Evolutionary conservation across 1,140 invertebrate species (phyloP).

Genomic region (Brachionus rotundiformis): DNA sequence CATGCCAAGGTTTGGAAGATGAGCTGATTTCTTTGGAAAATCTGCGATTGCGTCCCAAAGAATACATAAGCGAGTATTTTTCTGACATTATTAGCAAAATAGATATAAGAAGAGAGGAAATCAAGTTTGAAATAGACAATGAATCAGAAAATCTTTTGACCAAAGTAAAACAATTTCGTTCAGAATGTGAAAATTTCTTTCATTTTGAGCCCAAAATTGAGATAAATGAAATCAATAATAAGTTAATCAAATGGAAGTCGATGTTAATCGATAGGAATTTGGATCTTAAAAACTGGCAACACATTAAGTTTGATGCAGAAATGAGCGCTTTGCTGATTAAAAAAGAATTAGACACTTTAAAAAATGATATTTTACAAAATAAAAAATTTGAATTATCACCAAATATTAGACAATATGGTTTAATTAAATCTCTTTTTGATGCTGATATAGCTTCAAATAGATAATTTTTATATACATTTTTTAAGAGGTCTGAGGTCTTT

Average conservation of each 20-base stretch:
- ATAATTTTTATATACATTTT: too few species aligned
- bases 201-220: neutral
- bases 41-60: neutral
- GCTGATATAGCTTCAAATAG: neutral
- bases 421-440: neutral
- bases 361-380: conserved; percentile 1
- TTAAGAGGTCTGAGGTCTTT: too few species aligned
- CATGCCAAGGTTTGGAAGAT: neutral
- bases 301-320: neutral
- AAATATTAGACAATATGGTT: neutral
- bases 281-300: neutral
- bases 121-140: neutral
- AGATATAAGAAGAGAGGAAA: neutral
- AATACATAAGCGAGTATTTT: neutral
- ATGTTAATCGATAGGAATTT: neutral
- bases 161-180: neutral
- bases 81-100: neutral
- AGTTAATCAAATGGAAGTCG: neutral
- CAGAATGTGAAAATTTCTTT: neutral
- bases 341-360: neutral
- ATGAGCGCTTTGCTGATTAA: neutral
- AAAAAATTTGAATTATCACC: neutral
- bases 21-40: neutral
- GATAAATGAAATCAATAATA: neutral
- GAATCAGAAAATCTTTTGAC: neutral